Evolutionary conservation across 2,113 vertebrate genomes (phyloP), one percentile per base, ranked within the genome.

Genomic region (Callocephalon fimbriatum): DNA sequence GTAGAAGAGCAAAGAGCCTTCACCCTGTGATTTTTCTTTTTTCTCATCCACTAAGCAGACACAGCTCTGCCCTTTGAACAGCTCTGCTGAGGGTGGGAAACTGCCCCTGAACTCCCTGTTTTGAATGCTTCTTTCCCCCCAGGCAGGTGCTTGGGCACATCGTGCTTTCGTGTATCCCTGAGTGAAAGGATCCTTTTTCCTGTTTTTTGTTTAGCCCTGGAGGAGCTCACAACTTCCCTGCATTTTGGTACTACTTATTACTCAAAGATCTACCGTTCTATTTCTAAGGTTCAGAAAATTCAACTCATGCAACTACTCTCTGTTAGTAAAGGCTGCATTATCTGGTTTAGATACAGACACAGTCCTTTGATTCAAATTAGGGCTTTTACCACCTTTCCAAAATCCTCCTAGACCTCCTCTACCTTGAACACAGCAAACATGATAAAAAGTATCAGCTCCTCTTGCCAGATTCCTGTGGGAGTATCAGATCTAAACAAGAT

Each of bases 401-500:
- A 91, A 85, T 58, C 50, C 37, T 87, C 56, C 35, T 59, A 93
- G 50, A 86, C 56, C 1, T 83, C 86, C 0, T 2, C 56, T 90
- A 44, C 79, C 61, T 53, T 66, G 35, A 85, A 87, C 58, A 72
- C 61, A 56, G 68, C 4, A 71, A 92, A 65, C 2, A 10, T 40
- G 77, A 81, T 95, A 78, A 58, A 66, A 95, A 95, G 56, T 87
- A 91, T 75, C 70, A 44, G 68, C 65, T 95, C 62, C 37, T 89
- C 61, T 93, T 0, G 0, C 51, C 86, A 84, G 82, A 92, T 70
- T 92, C 83, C 79, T 26, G 56, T 53, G 73, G 75, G 83, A 96
- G 75, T 92, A 93, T 93, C 90, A 84, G 26, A 81, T 91, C 90
- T 95, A 75, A 97, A 97, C 75, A 86, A 86, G 94, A 92, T 91